phyloP scores from a whole-genome alignment of 2,797 vertebrate species.

The Heteromormyrus szaboi region DNA sequence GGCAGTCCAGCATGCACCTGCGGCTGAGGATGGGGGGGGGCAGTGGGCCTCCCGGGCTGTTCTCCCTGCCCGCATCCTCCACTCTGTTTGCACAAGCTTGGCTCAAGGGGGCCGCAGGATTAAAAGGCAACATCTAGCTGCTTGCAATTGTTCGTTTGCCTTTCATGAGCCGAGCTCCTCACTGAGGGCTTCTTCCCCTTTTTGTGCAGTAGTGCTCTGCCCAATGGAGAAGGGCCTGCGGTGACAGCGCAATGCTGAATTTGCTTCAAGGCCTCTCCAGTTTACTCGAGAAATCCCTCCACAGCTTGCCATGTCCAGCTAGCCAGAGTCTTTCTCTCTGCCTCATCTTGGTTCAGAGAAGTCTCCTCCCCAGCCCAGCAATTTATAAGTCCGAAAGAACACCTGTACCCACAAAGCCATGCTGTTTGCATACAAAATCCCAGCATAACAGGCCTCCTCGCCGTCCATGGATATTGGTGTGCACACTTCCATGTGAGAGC shows the following conservation, averaged over 20 bases:
- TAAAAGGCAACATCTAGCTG: constrained; percentile 36
- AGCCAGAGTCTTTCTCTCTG: background rate
- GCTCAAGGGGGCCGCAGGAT: background rate
- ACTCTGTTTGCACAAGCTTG: background rate
- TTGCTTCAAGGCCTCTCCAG: background rate
- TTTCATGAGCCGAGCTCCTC: constrained; percentile 38
- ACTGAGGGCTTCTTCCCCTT: background rate
- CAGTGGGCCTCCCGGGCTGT: background rate
- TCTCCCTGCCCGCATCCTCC: background rate
- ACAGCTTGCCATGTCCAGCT: background rate
- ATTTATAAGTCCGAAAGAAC: background rate
- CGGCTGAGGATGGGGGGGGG: background rate
- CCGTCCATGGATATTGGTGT: background rate
- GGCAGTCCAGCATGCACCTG: background rate
- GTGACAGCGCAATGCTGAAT: background rate
- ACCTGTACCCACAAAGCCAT: background rate
- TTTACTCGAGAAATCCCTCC: background rate
- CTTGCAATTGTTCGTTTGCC: constrained; percentile 50
- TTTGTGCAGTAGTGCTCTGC: background rate
- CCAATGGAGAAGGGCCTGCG: background rate
- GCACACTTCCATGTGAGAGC: background rate
- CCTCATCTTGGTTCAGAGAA: constrained; percentile 30
- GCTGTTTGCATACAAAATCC: background rate
- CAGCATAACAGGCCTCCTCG: background rate
- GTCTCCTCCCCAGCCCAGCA: background rate